A percentile compares a stretch with the other conserved stretches of the same genome.
Conservation (phyloP, 2,888 invertebrate species). For the Rhodophaea formosa region DNA sequence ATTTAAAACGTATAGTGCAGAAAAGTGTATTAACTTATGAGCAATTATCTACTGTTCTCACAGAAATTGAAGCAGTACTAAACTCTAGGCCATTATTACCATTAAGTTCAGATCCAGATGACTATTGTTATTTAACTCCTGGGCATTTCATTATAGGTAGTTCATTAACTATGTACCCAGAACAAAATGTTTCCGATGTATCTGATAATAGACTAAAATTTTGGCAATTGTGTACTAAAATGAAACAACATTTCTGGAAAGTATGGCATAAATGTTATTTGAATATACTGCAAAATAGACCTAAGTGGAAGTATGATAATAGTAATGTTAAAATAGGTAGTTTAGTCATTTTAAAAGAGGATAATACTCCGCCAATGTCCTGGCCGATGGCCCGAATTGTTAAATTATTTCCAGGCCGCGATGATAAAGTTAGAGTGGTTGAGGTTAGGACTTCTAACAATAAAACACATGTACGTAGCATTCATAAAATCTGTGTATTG, state of each 20-base stretch:
- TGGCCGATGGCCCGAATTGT: neutral
- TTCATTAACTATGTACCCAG: too few relatives aligned
- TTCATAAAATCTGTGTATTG: too few relatives aligned
- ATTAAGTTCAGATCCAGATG: slow-evolving; percentile 7
- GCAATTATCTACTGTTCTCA: too few relatives aligned
- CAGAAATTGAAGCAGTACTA: too few relatives aligned
- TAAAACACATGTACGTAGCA: neutral
- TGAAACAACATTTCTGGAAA: slow-evolving; percentile 1
- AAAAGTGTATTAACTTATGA: slow-evolving; percentile 18
- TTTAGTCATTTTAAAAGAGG: neutral
- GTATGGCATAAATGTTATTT: slow-evolving; percentile 3
- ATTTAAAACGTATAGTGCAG: slow-evolving; percentile 18
- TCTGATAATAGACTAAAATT: neutral
- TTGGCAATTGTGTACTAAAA: neutral
- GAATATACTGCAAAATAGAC: neutral
- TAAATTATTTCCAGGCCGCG: neutral
- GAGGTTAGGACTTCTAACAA: neutral
- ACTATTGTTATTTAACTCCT: neutral
- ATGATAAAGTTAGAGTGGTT: too few relatives aligned
- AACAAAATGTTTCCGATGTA: too few relatives aligned
- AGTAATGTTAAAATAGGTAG: neutral
- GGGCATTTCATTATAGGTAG: too few relatives aligned
- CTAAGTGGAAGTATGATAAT: neutral
- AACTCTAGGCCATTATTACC: too few relatives aligned
- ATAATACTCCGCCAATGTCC: neutral